Conservation (phyloP, 2,113 vertebrate species). For the Ictalurus furcatus region DNA sequence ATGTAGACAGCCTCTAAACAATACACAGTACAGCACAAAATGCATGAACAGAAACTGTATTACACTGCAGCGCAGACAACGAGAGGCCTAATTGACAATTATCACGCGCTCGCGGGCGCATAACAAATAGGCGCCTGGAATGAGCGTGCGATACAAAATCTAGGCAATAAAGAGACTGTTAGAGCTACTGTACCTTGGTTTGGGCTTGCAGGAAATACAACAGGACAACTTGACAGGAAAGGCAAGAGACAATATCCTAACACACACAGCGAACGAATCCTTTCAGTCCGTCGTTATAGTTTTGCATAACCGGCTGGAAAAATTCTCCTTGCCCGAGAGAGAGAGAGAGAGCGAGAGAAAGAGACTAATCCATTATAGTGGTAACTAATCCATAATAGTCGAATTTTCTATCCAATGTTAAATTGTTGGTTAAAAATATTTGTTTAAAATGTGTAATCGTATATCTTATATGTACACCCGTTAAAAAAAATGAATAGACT, state of each 20-base stretch:
- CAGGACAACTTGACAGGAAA: neutral
- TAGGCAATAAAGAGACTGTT: too few species aligned
- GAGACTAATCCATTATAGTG: neutral
- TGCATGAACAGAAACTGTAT: neutral
- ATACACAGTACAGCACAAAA: neutral
- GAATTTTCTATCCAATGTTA: neutral
- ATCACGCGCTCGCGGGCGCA: neutral
- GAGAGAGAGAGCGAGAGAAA: neutral
- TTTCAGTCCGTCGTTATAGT: slow-evolving; percentile 13
- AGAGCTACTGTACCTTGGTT: slow-evolving; percentile 10
- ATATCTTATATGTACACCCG: neutral
- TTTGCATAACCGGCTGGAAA: slow-evolving; percentile 15
- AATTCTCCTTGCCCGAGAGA: neutral
- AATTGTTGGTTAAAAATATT: neutral
- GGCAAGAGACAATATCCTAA: neutral
- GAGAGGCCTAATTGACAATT: neutral
- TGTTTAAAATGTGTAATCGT: neutral
- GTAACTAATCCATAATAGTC: neutral
- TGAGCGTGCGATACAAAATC: neutral
- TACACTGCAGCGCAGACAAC: neutral
- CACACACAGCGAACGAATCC: neutral
- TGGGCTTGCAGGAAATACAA: neutral
- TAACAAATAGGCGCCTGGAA: neutral
- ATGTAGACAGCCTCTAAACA: too few species aligned
- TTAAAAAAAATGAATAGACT: neutral